phyloP scores from a whole-genome alignment of 1,140 invertebrate genomes.

The Drosophila varians region DNA sequence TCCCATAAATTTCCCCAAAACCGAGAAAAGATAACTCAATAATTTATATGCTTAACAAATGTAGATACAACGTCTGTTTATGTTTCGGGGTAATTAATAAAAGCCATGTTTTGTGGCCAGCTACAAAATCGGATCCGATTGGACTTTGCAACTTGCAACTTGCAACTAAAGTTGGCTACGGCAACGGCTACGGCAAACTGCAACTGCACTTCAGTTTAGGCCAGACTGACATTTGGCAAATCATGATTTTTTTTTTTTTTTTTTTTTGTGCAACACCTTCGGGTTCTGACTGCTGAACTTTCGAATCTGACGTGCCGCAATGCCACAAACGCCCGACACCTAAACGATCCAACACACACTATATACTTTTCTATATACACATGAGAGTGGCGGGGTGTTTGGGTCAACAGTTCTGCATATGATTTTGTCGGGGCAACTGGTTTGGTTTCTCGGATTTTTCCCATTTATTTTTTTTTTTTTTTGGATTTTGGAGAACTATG shows the following conservation, averaged over 20 bases:
- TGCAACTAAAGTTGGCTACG: neutral
- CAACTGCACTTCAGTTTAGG: constrained; percentile 23
- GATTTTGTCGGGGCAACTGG: constrained; percentile 42
- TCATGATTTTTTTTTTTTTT: no score
- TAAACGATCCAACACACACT: constrained; percentile 40
- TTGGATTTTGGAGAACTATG: constrained; percentile 16
- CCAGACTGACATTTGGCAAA: constrained; percentile 54
- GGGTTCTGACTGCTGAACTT: constrained; percentile 53
- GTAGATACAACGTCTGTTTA: constrained; percentile 57
- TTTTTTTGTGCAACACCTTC: constrained; percentile 42
- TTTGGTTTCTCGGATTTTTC: constrained; percentile 29
- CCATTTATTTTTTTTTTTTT: neutral
- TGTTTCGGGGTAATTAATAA: constrained; percentile 53
- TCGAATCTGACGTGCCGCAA: constrained; percentile 64
- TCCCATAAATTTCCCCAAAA: constrained; percentile 67
- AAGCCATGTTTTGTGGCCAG: constrained; percentile 28
- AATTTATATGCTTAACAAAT: constrained; percentile 72
- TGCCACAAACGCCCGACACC: constrained; percentile 67
- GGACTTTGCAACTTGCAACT: no score
- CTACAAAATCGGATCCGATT: neutral
- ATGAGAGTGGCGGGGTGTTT: constrained; percentile 17
- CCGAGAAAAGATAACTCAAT: constrained; percentile 65
- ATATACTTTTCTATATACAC: constrained; percentile 8
- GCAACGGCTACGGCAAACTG: constrained; percentile 9
- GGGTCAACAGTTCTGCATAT: constrained; percentile 52